Percentiles rank a stretch among this genome's conserved stretches.
These are phyloP conservation scores for Tetragnatha montana DNA, from an alignment of 2,888 invertebrate genomes.

Conservation along the genomic window DNA sequence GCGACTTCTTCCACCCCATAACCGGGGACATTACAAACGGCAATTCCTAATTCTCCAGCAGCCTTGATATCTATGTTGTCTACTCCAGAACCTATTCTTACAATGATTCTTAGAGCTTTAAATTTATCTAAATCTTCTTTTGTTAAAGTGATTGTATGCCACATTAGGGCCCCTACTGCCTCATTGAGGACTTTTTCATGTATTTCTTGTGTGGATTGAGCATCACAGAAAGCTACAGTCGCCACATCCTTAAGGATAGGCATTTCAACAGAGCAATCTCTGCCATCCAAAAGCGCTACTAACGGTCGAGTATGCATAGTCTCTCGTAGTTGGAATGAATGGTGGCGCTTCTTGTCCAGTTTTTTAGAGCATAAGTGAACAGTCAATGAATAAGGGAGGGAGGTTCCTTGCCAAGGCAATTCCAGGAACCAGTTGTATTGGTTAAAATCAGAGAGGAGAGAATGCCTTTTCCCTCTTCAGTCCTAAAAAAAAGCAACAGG, in stretches of 20 bases:
- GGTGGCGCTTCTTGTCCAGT: constrained; percentile 44
- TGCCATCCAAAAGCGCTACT: constrained; percentile 97
- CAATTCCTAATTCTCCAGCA: constrained; percentile 83
- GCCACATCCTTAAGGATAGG: constrained; percentile 99
- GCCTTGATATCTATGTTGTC: constrained; percentile 98
- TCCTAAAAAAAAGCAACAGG: no score
- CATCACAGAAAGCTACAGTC: constrained; percentile 99
- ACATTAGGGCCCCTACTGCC: constrained; percentile 99
- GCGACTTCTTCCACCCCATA: constrained; percentile 99
- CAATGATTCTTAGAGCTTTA: constrained; percentile 98
- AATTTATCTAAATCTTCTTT: constrained; percentile 99
- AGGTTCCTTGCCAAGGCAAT: no score
- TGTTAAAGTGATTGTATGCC: constrained; percentile 99
- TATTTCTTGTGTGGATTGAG: constrained; percentile 99
- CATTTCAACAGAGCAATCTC: constrained; percentile 99
- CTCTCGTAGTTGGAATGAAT: constrained; percentile 88
- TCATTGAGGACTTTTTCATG: constrained; percentile 99
- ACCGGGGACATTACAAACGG: constrained; percentile 99
- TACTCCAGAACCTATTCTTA: constrained; percentile 98
- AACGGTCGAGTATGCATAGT: constrained; percentile 90
- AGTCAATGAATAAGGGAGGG: no score
- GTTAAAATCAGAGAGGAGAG: no score
- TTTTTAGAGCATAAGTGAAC: constrained; percentile 11
- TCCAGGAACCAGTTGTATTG: no score
- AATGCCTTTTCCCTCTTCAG: no score